phyloP scores from a whole-genome alignment of 2,888 invertebrate genomes.

The Melikaiella ostensackeni region DNA sequence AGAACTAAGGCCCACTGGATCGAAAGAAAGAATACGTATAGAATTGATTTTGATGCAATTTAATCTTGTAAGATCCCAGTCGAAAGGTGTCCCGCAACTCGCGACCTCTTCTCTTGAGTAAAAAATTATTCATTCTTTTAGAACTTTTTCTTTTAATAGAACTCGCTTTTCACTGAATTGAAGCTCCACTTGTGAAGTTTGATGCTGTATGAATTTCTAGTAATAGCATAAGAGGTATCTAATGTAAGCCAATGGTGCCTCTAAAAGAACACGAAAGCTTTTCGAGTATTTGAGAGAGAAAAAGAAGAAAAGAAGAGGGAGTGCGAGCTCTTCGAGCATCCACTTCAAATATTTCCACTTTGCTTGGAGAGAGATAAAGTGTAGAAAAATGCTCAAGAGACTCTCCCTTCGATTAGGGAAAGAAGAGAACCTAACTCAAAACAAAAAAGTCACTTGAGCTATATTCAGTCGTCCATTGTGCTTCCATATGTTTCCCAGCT shows the following conservation, averaged over 20 bases:
- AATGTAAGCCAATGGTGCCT: not conserved
- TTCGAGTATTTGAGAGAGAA: not conserved
- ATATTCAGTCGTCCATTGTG: not conserved
- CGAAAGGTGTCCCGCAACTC: too few species aligned
- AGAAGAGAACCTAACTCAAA: not conserved
- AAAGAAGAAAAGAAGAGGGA: not conserved
- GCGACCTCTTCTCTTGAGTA: too few species aligned
- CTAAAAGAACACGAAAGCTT: not conserved
- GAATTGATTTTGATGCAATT: too few species aligned
- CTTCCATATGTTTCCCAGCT: not conserved
- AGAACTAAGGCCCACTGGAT: too few species aligned
- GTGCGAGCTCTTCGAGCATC: not conserved
- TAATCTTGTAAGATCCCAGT: too few species aligned
- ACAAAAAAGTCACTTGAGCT: not conserved
- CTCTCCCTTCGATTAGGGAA: conserved; percentile 8
- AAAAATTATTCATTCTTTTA: too few species aligned
- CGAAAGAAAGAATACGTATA: too few species aligned
- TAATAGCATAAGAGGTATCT: not conserved
- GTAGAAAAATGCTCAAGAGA: conserved; percentile 12
- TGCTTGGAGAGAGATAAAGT: conserved; percentile 8
- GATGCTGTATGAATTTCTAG: not conserved
- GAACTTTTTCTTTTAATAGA: too few species aligned
- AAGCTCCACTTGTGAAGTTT: too few species aligned
- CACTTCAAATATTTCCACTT: conserved; percentile 2
- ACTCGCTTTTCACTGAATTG: too few species aligned